These are phyloP conservation scores for Pavo muticus DNA, from an alignment of 2,113 vertebrate genomes.

Conservation along the genomic window DNA sequence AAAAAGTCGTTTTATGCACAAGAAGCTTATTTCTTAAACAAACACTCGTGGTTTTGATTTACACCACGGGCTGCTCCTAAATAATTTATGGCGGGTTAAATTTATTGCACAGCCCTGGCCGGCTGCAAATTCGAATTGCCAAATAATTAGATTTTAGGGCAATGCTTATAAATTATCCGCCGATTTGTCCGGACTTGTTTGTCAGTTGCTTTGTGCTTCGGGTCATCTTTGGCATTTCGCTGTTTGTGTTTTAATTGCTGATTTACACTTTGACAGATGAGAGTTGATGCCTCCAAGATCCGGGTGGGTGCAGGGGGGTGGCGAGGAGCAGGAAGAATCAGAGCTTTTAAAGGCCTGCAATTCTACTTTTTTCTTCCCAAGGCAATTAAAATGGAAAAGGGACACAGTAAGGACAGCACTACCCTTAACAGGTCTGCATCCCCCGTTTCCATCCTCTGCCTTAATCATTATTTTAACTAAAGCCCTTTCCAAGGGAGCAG, in stretches of 20 bases:
- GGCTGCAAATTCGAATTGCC: constrained; percentile 94
- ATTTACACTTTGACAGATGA: constrained; percentile 94
- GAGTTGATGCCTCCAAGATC: constrained; percentile 86
- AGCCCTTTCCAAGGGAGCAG: constrained; percentile 53
- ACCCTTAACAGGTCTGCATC: constrained; percentile 44
- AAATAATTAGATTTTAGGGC: constrained; percentile 97
- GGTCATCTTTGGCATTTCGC: constrained; percentile 95
- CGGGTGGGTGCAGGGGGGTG: constrained; percentile 61
- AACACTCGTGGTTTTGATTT: constrained; percentile 89
- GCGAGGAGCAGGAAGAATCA: constrained; percentile 43
- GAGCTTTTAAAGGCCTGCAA: constrained; percentile 76
- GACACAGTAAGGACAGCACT: constrained; percentile 67
- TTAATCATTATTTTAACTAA: constrained; percentile 77
- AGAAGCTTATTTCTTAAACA: constrained; percentile 87
- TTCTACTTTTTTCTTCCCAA: constrained; percentile 71
- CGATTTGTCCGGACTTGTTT: constrained; percentile 96
- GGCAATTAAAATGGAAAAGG: constrained; percentile 78
- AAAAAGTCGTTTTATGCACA: constrained; percentile 80
- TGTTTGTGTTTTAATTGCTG: constrained; percentile 95
- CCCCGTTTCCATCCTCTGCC: constrained; percentile 17
- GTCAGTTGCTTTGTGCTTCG: constrained; percentile 91
- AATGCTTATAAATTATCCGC: constrained; percentile 93
- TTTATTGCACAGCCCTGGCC: constrained; percentile 90
- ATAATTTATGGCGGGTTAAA: constrained; percentile 95
- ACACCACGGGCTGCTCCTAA: constrained; percentile 89